phyloP scores from a whole-genome alignment of 2,113 vertebrate genomes.

The Apus apus region DNA sequence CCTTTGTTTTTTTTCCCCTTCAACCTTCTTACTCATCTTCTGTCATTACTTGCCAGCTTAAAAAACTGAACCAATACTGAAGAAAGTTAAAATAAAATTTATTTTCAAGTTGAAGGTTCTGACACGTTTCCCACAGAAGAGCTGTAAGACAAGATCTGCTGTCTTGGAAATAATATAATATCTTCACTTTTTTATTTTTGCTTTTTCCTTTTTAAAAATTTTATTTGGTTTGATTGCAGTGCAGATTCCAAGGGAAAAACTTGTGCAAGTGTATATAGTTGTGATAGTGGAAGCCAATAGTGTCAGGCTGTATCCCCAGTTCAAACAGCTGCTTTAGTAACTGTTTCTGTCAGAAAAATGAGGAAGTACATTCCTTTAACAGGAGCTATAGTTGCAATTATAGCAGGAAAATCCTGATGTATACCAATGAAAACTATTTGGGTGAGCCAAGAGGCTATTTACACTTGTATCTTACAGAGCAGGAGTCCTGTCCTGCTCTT shows the following conservation, averaged over 20 bases:
- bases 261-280: background rate
- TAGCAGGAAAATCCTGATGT: background rate
- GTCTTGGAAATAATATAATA: background rate
- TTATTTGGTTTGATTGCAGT: background rate
- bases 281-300: background rate
- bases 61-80: background rate
- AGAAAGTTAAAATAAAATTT: background rate
- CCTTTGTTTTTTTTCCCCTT: background rate
- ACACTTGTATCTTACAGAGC: background rate
- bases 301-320: background rate
- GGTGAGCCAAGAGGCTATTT: background rate
- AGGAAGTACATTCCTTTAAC: background rate
- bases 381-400: background rate
- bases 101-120: background rate
- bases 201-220: no score
- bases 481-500: background rate
- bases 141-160: background rate
- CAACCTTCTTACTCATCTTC: background rate
- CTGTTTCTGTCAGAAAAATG: background rate
- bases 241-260: background rate
- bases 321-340: background rate
- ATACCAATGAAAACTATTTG: background rate
- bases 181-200: background rate
- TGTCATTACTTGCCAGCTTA: background rate
- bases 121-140: background rate